These are phyloP conservation scores for Caprella mutica DNA, from an alignment of 2,888 invertebrate genomes.

Conservation along the genomic window DNA sequence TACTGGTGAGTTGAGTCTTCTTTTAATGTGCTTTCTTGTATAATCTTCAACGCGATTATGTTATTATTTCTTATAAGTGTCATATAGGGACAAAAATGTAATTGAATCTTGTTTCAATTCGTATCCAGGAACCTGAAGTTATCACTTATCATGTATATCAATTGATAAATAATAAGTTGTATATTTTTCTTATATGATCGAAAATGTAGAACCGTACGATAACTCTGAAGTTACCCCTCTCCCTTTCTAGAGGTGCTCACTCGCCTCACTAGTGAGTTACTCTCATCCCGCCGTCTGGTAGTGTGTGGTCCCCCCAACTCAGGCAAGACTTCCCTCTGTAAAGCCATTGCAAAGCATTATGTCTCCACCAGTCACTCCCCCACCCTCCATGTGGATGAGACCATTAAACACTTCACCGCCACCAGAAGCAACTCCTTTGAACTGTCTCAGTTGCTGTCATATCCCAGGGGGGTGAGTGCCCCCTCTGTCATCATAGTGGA, in stretches of 20 bases:
- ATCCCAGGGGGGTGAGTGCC: slow-evolving; percentile 8
- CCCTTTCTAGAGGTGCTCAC: slow-evolving; percentile 2
- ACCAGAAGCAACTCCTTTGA: slow-evolving; percentile 19
- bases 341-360: slow-evolving; percentile 17
- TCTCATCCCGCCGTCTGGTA: slow-evolving; percentile 18
- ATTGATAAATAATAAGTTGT: too few species aligned
- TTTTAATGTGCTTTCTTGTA: too few species aligned
- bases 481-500: not conserved
- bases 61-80: too few species aligned
- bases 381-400: slow-evolving; percentile 8
- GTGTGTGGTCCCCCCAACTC: slow-evolving; percentile 19
- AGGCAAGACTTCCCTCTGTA: slow-evolving; percentile 21
- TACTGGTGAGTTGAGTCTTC: too few species aligned
- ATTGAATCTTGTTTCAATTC: too few species aligned
- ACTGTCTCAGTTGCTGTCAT: slow-evolving; percentile 20
- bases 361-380: slow-evolving; percentile 8
- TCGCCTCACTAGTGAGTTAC: slow-evolving; percentile 8
- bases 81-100: too few species aligned
- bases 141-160: too few species aligned
- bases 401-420: slow-evolving; percentile 19
- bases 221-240: too few species aligned
- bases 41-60: too few species aligned
- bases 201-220: too few species aligned
- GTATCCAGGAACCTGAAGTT: too few species aligned
- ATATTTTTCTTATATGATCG: too few species aligned